These are phyloP conservation scores for Poecilia latipinna DNA, from an alignment of 2,113 vertebrate genomes.

Conservation along the genomic window DNA sequence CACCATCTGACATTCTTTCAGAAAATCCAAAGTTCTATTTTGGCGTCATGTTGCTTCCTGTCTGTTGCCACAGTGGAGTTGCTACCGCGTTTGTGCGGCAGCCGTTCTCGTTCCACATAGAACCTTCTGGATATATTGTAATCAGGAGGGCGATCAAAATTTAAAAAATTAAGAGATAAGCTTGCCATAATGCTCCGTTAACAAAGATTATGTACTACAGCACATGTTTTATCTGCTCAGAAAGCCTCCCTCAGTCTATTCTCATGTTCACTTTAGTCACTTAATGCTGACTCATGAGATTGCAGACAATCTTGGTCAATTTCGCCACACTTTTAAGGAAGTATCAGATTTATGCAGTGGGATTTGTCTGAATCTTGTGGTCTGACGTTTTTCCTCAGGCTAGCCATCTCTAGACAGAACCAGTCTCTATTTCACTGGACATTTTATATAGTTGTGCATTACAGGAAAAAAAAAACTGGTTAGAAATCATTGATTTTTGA, in stretches of 20 bases:
- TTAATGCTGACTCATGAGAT: constrained; percentile 32
- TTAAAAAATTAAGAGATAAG: background rate
- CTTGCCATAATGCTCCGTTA: background rate
- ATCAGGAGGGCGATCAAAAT: background rate
- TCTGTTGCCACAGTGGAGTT: background rate
- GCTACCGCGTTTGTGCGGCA: background rate
- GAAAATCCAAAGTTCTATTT: background rate
- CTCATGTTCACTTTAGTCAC: constrained; percentile 29
- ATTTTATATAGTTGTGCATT: background rate
- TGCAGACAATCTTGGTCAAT: constrained; percentile 1
- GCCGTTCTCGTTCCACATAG: background rate
- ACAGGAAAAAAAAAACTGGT: background rate
- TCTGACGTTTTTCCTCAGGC: background rate
- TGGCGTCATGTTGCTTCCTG: background rate
- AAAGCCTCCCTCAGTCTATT: constrained; percentile 51
- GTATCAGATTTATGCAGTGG: background rate
- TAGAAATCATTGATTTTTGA: background rate
- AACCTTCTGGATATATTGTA: background rate
- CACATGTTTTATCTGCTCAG: background rate
- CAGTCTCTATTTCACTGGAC: background rate
- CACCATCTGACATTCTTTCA: background rate
- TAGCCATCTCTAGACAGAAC: no score
- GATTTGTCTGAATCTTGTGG: constrained; percentile 6
- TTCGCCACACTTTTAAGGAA: constrained; percentile 40
- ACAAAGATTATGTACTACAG: constrained; percentile 17